Percentiles rank a stretch among this genome's conserved stretches.
These are phyloP conservation scores for Psittacula cyanocephala DNA, from an alignment of 2,113 vertebrate genomes.

Conservation along the genomic window DNA sequence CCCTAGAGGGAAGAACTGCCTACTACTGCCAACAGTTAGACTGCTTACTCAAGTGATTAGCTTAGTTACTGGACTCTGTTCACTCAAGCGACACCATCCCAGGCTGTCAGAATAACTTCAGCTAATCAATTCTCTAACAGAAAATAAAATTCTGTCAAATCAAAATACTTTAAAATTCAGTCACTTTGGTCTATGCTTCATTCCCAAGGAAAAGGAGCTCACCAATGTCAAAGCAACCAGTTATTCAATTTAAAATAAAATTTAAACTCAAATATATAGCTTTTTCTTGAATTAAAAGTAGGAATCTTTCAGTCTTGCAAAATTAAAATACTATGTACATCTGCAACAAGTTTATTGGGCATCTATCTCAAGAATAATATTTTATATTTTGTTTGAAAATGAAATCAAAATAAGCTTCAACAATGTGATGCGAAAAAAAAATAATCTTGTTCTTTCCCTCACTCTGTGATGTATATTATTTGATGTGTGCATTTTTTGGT, in stretches of 20 bases:
- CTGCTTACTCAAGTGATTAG: neutral
- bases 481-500: neutral
- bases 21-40: neutral
- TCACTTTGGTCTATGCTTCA: neutral
- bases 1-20: neutral
- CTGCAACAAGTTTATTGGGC: neutral
- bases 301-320: neutral
- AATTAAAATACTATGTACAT: neutral
- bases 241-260: neutral
- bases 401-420: neutral
- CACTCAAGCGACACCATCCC: neutral
- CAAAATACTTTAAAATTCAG: neutral
- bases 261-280: neutral
- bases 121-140: neutral
- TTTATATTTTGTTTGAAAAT: neutral
- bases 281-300: neutral
- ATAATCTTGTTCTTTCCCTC: neutral
- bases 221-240: neutral
- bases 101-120: neutral
- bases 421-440: neutral
- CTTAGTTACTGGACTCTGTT: neutral
- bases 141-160: neutral
- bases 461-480: neutral
- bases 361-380: neutral
- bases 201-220: neutral